phyloP scores from a whole-genome alignment of 1,140 invertebrate genomes.

The Maconellicoccus hirsutus region DNA sequence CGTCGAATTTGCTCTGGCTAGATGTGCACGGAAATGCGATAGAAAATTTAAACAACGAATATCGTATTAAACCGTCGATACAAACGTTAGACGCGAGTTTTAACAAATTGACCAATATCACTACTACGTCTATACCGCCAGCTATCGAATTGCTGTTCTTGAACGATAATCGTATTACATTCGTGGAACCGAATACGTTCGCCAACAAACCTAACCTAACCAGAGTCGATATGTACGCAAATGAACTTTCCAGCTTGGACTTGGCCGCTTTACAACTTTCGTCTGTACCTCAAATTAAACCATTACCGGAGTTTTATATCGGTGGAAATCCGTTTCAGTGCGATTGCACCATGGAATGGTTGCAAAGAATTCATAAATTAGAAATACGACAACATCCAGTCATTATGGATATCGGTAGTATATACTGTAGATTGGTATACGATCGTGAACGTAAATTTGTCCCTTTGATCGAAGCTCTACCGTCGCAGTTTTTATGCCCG shows the following conservation, averaged over 20 bases:
- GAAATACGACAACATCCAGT: conserved; percentile 64
- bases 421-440: conserved; percentile 81
- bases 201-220: conserved; percentile 69
- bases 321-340: conserved; percentile 78
- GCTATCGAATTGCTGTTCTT: conserved; percentile 65
- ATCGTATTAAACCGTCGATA: conserved; percentile 49
- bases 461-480: conserved; percentile 67
- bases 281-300: conserved; percentile 51
- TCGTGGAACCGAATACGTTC: conserved; percentile 69
- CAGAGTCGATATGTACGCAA: conserved; percentile 71
- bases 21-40: conserved; percentile 83
- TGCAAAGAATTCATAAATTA: conserved; percentile 65
- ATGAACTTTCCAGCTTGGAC: conserved; percentile 69
- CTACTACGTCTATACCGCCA: conserved; percentile 55
- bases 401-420: conserved; percentile 80
- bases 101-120: conserved; percentile 62
- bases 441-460: conserved; percentile 67
- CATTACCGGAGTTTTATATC: conserved; percentile 73
- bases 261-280: conserved; percentile 61
- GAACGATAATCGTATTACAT: conserved; percentile 68
- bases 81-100: conserved; percentile 71
- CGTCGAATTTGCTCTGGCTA: conserved; percentile 69
- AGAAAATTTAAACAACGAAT: conserved; percentile 62
- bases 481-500: conserved; percentile 79
- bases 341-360: conserved; percentile 79